phyloP scores from a whole-genome alignment of 2,888 invertebrate genomes.

The Choristoneura rosaceana region DNA sequence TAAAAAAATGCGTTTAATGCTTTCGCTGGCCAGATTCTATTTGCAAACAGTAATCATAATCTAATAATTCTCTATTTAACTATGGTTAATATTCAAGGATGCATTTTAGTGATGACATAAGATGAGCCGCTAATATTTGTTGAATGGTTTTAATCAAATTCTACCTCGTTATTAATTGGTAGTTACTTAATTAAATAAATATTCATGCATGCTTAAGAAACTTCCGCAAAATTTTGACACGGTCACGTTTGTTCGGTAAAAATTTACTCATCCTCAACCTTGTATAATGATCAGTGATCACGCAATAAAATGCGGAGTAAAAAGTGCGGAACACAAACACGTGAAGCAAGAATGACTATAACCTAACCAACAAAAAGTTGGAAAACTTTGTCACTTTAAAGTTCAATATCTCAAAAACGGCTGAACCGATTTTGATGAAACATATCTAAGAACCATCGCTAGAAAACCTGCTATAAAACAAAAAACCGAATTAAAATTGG shows the following conservation, averaged over 20 bases:
- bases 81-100: slow-evolving; percentile 2
- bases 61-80: not conserved
- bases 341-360: not conserved
- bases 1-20: too few species aligned
- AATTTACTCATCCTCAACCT: slow-evolving; percentile 12
- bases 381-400: too few species aligned
- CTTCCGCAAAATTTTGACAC: slow-evolving; percentile 24
- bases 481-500: too few species aligned
- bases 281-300: slow-evolving; percentile 6
- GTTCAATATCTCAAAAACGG: too few species aligned
- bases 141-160: slow-evolving; percentile 15
- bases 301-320: not conserved
- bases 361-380: too few species aligned
- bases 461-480: too few species aligned
- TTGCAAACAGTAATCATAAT: not conserved
- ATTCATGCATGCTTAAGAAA: slow-evolving; percentile 11
- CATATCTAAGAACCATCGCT: too few species aligned
- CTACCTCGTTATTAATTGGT: slow-evolving; percentile 22
- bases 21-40: not conserved
- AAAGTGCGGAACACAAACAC: not conserved
- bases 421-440: too few species aligned
- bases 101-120: slow-evolving; percentile 5
- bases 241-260: slow-evolving; percentile 13
- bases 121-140: slow-evolving; percentile 26
- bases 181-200: slow-evolving; percentile 21